Conservation (phyloP, 2,113 vertebrate genomes). For the Excalfactoria chinensis region DNA sequence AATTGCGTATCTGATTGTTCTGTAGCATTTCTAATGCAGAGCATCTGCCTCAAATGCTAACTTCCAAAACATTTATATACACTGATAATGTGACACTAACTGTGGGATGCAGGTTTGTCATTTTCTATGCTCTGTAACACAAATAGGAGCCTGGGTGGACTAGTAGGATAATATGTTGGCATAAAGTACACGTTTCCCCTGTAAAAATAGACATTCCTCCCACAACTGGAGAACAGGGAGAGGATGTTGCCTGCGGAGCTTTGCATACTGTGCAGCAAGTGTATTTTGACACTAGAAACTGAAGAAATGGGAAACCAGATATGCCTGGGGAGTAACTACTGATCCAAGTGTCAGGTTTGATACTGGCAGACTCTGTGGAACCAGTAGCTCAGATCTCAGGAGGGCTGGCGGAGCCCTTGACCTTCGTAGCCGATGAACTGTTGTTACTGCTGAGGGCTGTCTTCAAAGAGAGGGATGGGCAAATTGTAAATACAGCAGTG, state of each 20-base stretch:
- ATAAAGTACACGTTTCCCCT: neutral
- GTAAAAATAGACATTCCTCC: neutral
- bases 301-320: constrained; percentile 71
- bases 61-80: constrained; percentile 18
- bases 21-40: neutral
- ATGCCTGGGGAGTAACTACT: constrained; percentile 54
- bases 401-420: constrained; percentile 46
- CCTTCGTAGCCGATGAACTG: constrained; percentile 24
- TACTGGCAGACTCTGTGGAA: constrained; percentile 66
- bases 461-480: neutral
- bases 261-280: constrained; percentile 65
- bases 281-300: constrained; percentile 71
- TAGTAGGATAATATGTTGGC: neutral
- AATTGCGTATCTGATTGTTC: neutral
- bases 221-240: neutral
- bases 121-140: neutral
- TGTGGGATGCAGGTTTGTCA: neutral
- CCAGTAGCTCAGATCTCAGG: constrained; percentile 42
- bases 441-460: neutral
- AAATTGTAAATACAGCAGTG: neutral
- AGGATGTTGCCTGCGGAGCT: constrained; percentile 3
- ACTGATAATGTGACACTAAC: neutral
- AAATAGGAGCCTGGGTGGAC: neutral
- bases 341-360: constrained; percentile 68
- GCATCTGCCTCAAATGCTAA: neutral